Percentiles rank a stretch among this genome's conserved stretches.
These are phyloP conservation scores for Cirrhinus mrigala DNA, from an alignment of 2,797 vertebrate genomes.

Conservation along the genomic window DNA sequence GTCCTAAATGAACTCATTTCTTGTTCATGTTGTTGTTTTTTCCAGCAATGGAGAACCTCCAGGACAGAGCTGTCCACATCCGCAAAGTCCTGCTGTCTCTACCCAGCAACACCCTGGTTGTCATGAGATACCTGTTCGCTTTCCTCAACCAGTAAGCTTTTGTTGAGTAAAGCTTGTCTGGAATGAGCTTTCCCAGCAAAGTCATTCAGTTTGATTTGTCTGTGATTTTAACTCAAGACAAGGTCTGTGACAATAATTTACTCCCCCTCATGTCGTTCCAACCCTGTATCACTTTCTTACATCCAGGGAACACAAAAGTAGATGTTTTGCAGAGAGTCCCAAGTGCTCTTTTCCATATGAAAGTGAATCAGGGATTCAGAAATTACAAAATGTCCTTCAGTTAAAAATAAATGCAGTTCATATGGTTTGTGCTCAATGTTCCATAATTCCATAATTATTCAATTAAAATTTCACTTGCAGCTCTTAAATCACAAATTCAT, in stretches of 20 bases:
- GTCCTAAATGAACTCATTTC: constrained; percentile 3
- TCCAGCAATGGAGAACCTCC: constrained; percentile 94
- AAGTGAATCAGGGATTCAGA: neutral
- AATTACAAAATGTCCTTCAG: neutral
- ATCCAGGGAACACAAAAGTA: neutral
- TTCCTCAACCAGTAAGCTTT: constrained; percentile 96
- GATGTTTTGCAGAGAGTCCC: neutral
- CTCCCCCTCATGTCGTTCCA: neutral
- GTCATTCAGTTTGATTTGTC: constrained; percentile 17
- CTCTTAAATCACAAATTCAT: too few species aligned
- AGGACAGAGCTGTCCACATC: constrained; percentile 92
- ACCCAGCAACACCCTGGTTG: constrained; percentile 88
- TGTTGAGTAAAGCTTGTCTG: neutral
- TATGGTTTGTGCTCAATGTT: neutral
- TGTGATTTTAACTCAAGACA: constrained; percentile 35
- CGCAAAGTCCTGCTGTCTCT: constrained; percentile 89
- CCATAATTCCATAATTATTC: neutral
- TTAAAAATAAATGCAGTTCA: neutral
- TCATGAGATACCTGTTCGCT: constrained; percentile 99
- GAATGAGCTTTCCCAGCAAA: neutral
- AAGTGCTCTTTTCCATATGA: neutral
- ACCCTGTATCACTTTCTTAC: neutral
- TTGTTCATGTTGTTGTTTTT: constrained; percentile 54
- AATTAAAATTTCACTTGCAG: neutral
- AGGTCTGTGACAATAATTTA: constrained; percentile 28